Conservation (phyloP, 2,113 vertebrate genomes). For the Pygoscelis adeliae region DNA sequence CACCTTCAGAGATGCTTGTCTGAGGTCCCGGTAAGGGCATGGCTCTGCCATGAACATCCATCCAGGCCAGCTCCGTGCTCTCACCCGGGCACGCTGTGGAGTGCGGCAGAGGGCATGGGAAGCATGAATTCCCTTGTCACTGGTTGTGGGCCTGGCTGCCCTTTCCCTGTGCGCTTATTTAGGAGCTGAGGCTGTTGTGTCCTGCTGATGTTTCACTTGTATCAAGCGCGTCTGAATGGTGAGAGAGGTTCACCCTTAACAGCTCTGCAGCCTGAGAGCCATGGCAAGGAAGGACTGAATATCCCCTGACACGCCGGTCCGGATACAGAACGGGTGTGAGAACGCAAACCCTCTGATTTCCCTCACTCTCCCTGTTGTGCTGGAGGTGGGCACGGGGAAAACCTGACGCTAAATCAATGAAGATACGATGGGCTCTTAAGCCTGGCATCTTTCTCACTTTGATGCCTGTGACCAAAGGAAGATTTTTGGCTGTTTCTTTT, state of each 20-base stretch:
- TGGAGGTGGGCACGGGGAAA: not conserved
- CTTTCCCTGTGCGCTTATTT: accelerated
- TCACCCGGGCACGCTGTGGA: accelerated
- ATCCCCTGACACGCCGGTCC: accelerated
- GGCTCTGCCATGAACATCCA: not conserved
- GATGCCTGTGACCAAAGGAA: too few relatives aligned
- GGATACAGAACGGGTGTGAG: not conserved
- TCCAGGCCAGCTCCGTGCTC: not conserved
- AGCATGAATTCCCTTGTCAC: not conserved
- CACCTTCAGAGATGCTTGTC: not conserved
- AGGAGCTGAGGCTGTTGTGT: not conserved
- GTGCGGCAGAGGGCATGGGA: not conserved
- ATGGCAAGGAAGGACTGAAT: not conserved
- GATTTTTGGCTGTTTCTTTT: too few relatives aligned
- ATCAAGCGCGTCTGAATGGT: not conserved
- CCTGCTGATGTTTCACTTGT: not conserved
- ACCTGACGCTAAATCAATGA: too few relatives aligned
- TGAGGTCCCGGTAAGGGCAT: not conserved
- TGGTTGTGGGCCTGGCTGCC: not conserved
- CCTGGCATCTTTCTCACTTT: too few relatives aligned
- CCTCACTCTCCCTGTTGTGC: not conserved
- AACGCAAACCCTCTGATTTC: not conserved
- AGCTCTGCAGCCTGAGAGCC: not conserved
- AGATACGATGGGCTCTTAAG: too few relatives aligned
- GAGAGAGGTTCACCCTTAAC: not conserved